Conservation (phyloP, 2,113 vertebrate genomes). For the Sylvilagus bachmani region DNA sequence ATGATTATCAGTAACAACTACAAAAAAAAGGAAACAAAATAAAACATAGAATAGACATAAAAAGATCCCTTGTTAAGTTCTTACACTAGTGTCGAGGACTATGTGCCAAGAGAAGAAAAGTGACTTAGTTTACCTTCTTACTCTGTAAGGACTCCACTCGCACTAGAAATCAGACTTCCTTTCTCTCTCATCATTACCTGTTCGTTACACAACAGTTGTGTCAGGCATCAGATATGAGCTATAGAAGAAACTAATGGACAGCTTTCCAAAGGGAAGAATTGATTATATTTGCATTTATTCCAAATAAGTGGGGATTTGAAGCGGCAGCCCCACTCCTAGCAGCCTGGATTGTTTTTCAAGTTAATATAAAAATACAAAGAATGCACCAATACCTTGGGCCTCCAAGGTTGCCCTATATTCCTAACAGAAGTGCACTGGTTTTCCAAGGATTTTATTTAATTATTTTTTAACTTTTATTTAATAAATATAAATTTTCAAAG, state of each 20-base stretch:
- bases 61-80: background rate
- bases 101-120: background rate
- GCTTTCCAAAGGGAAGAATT: background rate
- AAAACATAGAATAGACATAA: background rate
- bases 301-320: background rate
- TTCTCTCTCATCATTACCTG: background rate
- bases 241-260: background rate
- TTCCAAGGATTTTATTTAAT: background rate
- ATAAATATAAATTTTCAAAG: no score
- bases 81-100: background rate
- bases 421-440: background rate
- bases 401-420: background rate
- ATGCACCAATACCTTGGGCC: background rate
- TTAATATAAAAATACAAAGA: background rate
- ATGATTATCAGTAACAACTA: background rate
- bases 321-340: background rate
- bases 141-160: rapidly evolving
- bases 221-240: background rate
- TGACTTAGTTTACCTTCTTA: background rate
- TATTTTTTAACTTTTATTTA: no score
- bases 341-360: background rate
- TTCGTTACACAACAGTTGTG: rapidly evolving
- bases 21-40: background rate
- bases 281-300: background rate
- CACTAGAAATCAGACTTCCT: background rate